A percentile compares a stretch with the other conserved stretches of the same genome.
phyloP scores from a whole-genome alignment of 2,113 vertebrate genomes.

The Bettongia penicillata region DNA sequence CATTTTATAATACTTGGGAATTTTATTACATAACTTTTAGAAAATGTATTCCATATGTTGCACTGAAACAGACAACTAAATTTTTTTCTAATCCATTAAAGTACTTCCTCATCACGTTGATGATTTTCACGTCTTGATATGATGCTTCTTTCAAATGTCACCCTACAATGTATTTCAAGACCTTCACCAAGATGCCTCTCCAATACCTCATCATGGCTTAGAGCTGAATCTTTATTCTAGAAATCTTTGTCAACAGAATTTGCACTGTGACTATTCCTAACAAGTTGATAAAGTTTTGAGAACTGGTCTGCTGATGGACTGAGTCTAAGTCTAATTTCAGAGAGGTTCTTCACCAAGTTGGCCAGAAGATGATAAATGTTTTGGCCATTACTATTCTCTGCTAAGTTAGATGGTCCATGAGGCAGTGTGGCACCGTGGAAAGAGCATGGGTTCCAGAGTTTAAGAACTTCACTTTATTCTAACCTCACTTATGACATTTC shows the following conservation, averaged over 20 bases:
- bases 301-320: background rate
- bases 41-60: slow-evolving; percentile 22
- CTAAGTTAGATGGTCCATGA: background rate
- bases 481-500: background rate
- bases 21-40: slow-evolving; percentile 34
- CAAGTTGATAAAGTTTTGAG: background rate
- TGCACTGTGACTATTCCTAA: background rate
- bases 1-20: slow-evolving; percentile 16
- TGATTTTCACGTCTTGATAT: background rate
- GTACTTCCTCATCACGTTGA: background rate
- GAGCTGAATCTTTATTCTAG: background rate
- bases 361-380: background rate
- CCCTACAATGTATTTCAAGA: background rate
- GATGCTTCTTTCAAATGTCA: background rate
- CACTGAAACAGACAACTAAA: background rate
- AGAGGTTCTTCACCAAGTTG: background rate
- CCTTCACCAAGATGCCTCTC: background rate
- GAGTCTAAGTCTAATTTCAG: background rate
- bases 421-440: background rate
- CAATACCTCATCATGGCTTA: background rate
- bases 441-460: background rate
- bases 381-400: background rate
- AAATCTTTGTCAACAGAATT: background rate
- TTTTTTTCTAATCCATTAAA: slow-evolving; percentile 25
- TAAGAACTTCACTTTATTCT: background rate